Conservation (phyloP, 2,113 vertebrate genomes). For the Notarius lentiginosus region DNA sequence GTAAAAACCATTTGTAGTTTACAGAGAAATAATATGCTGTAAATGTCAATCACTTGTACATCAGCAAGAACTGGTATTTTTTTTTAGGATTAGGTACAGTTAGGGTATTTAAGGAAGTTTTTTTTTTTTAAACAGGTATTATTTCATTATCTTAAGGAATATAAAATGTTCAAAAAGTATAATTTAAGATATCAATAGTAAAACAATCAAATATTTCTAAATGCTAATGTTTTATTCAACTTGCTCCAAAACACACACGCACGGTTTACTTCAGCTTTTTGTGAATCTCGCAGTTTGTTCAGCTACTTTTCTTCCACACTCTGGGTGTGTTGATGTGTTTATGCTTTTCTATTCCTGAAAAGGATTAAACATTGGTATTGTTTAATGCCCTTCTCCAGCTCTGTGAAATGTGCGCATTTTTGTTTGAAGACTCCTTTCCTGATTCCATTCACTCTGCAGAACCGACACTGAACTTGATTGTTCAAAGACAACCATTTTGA, state of each 20-base stretch:
- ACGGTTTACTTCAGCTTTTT: neutral
- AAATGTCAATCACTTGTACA: neutral
- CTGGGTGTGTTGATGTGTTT: neutral
- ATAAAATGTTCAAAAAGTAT: neutral
- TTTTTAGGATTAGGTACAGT: neutral
- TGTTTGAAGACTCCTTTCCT: neutral
- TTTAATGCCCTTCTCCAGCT: neutral
- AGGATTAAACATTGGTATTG: neutral
- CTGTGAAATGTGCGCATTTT: neutral
- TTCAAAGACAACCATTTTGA: neutral
- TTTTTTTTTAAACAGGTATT: neutral
- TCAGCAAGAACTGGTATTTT: neutral
- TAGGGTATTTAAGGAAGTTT: neutral
- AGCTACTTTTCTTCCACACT: neutral
- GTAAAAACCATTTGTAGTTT: neutral
- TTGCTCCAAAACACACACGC: neutral
- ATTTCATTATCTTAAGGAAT: neutral
- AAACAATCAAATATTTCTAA: neutral
- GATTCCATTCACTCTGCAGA: neutral
- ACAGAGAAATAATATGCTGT: neutral
- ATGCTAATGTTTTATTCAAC: neutral
- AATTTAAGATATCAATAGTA: neutral
- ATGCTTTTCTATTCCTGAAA: neutral
- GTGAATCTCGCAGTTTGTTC: neutral
- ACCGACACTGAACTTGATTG: neutral